Conservation (phyloP, 2,113 vertebrate species). For the Erpornis zantholeuca region DNA sequence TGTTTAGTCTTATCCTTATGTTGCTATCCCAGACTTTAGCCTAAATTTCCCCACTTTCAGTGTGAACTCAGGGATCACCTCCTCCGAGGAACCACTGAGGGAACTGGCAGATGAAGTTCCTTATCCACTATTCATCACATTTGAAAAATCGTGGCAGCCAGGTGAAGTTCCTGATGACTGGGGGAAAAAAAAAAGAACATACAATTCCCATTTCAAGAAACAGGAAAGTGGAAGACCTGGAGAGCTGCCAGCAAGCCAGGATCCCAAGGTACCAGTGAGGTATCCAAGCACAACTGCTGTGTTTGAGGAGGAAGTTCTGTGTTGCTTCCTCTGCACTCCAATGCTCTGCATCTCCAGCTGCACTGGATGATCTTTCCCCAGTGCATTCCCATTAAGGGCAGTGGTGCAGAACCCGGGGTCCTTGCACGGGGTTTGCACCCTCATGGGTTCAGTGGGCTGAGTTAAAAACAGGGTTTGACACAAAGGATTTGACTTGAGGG, state of each 20-base stretch:
- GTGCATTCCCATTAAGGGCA: background rate
- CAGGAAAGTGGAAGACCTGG: background rate
- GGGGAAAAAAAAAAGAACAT: background rate
- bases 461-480: background rate
- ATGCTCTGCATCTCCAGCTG: background rate
- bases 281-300: background rate
- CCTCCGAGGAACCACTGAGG: background rate
- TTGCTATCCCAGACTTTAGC: background rate
- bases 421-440: background rate
- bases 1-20: background rate
- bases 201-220: background rate
- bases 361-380: background rate
- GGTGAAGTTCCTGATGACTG: background rate
- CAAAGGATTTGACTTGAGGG: background rate
- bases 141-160: background rate
- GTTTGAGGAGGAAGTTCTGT: background rate
- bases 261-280: background rate
- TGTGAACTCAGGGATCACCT: background rate
- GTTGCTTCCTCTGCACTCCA: background rate
- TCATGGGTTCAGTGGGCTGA: background rate
- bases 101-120: background rate
- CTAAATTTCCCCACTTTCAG: background rate
- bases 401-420: accelerated
- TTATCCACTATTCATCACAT: background rate
- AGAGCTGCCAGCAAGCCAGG: background rate